Evolutionary conservation across 2,888 invertebrate genomes (phyloP), one percentile per base, ranked within the genome.

Genomic region (Pogonocherus hispidulus): DNA sequence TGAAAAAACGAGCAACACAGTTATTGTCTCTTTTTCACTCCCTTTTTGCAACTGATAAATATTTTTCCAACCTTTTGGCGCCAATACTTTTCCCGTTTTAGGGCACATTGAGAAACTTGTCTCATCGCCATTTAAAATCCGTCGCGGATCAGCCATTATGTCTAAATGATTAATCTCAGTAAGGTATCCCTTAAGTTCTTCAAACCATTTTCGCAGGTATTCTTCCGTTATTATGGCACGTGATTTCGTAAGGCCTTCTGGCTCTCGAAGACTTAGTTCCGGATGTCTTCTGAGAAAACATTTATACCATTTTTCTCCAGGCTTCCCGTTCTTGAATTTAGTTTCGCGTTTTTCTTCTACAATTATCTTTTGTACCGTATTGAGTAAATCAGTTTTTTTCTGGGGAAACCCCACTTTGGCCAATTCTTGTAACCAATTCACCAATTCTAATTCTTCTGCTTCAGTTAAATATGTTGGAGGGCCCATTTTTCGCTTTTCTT

Each of bases 241-340:
- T 14, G 72, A 71, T 55, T 75, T 78, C 3, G 77, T 76, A 49
- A 80, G 66, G 0, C 75, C 52, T 67, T 78, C 75, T 11, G 76
- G 46, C 41, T 78, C 66, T 66, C 68, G 63, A 55, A 73, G 60
- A 6, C 62, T 44, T 35, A 81, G 70, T 22, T 75, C 59, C 14
- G 78, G 75, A n/a, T n/a, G 73, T 55, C 80, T 67, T 67, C 72
- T 67, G 6, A 81, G 60, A 73, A 80, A 81, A 9, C 78, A 49
- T 14, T 63, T 9, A 32, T 77, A 59, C 79, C 80, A 81, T 60
- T 77, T 79, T 52, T 72, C 67, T 22, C 79, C 79, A 8, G 80
- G 78, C 47, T 69, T 67, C 23, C 75, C 65, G n/a, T 77, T 65
- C 27, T 44, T 72, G 37, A 71, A 71, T 11, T 47, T 37, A 27